Evolutionary conservation across 2,113 vertebrate species (phyloP).

Genomic region (Struthidea cinerea): DNA sequence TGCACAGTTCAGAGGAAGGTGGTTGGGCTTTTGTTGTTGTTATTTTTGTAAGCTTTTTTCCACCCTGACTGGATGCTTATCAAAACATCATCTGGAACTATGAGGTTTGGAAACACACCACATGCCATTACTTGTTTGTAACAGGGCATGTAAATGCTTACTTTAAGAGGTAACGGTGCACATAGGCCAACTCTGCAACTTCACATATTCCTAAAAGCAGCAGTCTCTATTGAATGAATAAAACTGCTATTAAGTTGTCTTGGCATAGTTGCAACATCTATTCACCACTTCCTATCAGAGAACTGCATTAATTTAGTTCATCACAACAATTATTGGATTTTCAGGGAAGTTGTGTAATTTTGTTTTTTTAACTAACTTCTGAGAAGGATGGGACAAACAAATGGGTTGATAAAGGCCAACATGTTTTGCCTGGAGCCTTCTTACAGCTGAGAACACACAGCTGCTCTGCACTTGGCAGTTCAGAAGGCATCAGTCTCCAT

Average conservation of each 20-base stretch:
- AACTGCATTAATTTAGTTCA: neutral
- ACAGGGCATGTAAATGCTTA: neutral
- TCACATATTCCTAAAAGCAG: neutral
- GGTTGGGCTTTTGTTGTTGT: neutral
- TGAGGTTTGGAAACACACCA: neutral
- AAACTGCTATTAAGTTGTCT: neutral
- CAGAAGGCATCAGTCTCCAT: neutral
- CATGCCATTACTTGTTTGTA: neutral
- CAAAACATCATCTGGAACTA: neutral
- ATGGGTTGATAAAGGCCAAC: neutral
- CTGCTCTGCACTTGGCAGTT: neutral
- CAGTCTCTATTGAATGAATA: neutral
- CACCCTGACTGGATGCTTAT: neutral
- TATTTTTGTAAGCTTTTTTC: neutral
- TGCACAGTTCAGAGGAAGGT: neutral
- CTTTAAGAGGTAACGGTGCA: neutral
- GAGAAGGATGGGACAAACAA: neutral
- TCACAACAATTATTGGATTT: neutral
- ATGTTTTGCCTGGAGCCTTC: neutral
- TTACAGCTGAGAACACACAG: neutral
- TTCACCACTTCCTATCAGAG: neutral
- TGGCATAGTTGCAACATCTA: neutral
- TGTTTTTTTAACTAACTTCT: neutral
- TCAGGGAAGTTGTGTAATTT: neutral
- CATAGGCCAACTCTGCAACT: neutral